Percentiles rank a stretch among this genome's conserved stretches.
phyloP scores from a whole-genome alignment of 1,140 invertebrate species.

The Microplitis demolitor region DNA sequence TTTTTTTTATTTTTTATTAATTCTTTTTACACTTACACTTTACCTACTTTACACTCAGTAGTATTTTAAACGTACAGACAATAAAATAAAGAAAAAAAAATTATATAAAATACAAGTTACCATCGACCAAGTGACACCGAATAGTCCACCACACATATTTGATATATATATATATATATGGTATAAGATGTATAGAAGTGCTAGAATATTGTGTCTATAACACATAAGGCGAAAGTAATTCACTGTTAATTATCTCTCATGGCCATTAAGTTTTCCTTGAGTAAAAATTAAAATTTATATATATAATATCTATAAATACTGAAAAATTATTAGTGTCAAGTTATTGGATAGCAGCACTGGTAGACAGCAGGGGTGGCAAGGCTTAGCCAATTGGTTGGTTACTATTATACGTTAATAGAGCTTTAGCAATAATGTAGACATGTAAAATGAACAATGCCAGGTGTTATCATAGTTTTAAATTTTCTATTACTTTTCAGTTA shows the following conservation, averaged over 20 bases:
- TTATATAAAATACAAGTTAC: neutral
- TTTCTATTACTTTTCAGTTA: too few species aligned
- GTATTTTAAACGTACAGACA: neutral
- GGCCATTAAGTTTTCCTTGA: conserved; percentile 27
- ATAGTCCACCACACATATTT: neutral
- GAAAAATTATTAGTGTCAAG: too few species aligned
- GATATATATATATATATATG: too few species aligned
- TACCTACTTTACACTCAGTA: neutral
- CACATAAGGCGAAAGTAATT: neutral
- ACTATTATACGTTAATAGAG: too few species aligned
- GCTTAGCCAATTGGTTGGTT: too few species aligned
- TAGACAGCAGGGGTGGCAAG: neutral
- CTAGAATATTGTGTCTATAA: neutral
- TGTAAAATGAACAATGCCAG: too few species aligned
- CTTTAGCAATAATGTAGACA: neutral
- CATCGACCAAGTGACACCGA: neutral
- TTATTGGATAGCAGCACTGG: too few species aligned
- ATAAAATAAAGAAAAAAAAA: neutral
- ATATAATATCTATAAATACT: too few species aligned
- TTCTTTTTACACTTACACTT: neutral
- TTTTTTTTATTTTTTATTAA: neutral
- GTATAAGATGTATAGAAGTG: too few species aligned
- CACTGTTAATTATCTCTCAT: neutral
- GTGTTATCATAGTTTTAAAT: too few species aligned
- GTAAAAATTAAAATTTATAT: neutral